Conservation (phyloP, 2,797 vertebrate species). For the Silurus lanzhouensis region DNA sequence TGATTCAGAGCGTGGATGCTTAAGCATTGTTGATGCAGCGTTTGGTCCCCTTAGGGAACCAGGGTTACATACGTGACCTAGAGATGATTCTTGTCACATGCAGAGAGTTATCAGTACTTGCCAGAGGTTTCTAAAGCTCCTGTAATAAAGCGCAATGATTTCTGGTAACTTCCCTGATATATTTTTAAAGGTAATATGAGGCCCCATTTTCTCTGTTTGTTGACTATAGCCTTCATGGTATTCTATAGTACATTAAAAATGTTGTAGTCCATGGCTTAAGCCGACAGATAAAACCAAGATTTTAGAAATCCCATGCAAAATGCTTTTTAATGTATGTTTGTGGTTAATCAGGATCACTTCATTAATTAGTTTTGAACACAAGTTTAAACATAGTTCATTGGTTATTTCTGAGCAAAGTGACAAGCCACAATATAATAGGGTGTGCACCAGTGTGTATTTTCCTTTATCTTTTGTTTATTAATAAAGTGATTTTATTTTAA, state of each 20-base stretch:
- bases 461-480: neutral
- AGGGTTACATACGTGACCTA: no score
- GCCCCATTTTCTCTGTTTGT: no score
- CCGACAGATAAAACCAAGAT: neutral
- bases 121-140: neutral
- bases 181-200: no score
- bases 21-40: no score
- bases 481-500: neutral
- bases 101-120: neutral
- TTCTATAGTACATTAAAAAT: no score
- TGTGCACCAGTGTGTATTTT: neutral
- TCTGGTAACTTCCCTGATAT: neutral
- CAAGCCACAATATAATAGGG: neutral
- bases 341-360: neutral
- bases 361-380: neutral
- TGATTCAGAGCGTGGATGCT: no score
- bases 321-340: neutral
- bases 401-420: neutral
- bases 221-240: no score
- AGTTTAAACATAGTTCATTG: neutral
- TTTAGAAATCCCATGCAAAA: neutral
- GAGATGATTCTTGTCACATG: no score
- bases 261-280: neutral
- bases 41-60: no score
- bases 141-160: neutral